These are phyloP conservation scores for Scaptomyza cyrtandrae DNA, from an alignment of 2,888 invertebrate species.

Conservation along the genomic window DNA sequence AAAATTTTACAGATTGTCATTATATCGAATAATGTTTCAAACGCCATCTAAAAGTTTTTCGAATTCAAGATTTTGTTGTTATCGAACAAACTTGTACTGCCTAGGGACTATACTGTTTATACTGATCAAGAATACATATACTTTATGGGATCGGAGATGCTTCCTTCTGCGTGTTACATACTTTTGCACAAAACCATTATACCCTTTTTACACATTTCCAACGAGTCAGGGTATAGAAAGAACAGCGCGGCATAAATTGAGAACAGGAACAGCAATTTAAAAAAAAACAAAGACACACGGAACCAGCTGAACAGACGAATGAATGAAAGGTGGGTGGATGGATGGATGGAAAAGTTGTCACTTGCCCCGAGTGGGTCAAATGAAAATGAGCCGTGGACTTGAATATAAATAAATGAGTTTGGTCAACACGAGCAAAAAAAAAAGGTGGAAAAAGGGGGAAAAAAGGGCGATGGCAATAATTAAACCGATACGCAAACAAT, in stretches of 20 bases:
- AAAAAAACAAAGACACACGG: conserved; percentile 71
- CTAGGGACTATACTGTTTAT: too few species aligned
- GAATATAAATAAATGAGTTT: conserved; percentile 75
- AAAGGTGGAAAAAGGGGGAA: conserved; percentile 2
- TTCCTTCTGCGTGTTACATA: too few species aligned
- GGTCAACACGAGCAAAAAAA: conserved; percentile 34
- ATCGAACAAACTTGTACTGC: too few species aligned
- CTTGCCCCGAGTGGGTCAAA: conserved; percentile 64
- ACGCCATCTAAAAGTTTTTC: too few species aligned
- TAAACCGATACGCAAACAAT: conserved; percentile 78
- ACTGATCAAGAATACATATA: too few species aligned
- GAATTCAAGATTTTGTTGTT: too few species aligned
- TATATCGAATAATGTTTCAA: too few species aligned
- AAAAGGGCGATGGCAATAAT: conserved; percentile 67
- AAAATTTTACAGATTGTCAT: too few species aligned
- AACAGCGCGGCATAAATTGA: conserved; percentile 44
- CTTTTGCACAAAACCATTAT: too few species aligned
- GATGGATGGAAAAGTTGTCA: conserved; percentile 16
- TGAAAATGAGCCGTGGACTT: conserved; percentile 78
- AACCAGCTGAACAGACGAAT: conserved; percentile 41
- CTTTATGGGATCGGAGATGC: too few species aligned
- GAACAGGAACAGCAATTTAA: conserved; percentile 68
- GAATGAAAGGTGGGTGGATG: not conserved
- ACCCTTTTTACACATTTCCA: too few species aligned
- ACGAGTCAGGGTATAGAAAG: too few species aligned